These are phyloP conservation scores for Carollia perspicillata DNA, from an alignment of 2,113 vertebrate species.

Conservation along the genomic window DNA sequence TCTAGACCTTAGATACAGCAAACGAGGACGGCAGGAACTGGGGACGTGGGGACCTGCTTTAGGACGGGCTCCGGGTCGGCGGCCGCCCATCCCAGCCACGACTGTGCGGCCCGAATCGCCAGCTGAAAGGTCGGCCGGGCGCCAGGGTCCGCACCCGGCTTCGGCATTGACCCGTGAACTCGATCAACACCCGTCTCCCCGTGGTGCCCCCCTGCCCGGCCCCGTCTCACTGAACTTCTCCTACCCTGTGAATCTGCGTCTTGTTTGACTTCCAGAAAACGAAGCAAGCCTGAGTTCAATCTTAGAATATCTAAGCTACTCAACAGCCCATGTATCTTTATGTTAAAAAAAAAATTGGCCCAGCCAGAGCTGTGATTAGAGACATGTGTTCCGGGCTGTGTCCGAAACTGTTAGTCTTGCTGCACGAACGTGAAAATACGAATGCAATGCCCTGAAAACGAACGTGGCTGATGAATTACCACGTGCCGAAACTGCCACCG, in stretches of 20 bases:
- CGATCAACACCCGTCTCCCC: slow-evolving; percentile 69
- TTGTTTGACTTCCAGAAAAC: slow-evolving; percentile 72
- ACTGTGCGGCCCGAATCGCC: not conserved
- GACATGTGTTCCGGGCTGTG: slow-evolving; percentile 66
- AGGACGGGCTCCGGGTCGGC: not conserved
- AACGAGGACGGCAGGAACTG: not conserved
- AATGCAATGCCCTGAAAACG: slow-evolving; percentile 40
- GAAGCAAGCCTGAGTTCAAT: slow-evolving; percentile 69
- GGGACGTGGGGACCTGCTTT: not conserved
- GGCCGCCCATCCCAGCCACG: not conserved
- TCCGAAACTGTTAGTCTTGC: slow-evolving; percentile 67
- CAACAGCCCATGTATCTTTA: slow-evolving; percentile 71
- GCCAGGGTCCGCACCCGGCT: not conserved
- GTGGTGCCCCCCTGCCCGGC: slow-evolving; percentile 72
- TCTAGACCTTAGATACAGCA: not conserved
- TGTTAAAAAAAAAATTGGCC: slow-evolving; percentile 56
- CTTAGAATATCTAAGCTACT: slow-evolving; percentile 63
- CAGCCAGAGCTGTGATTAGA: slow-evolving; percentile 64
- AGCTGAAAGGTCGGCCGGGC: not conserved
- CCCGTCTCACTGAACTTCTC: slow-evolving; percentile 75
- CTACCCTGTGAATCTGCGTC: slow-evolving; percentile 70
- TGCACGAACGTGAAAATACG: slow-evolving; percentile 50
- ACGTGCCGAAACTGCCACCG: slow-evolving; percentile 38
- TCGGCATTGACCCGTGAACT: slow-evolving; percentile 64
- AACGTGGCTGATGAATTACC: slow-evolving; percentile 66